These are phyloP conservation scores for Hypanus sabinus DNA, from an alignment of 2,113 vertebrate species.

Conservation along the genomic window DNA sequence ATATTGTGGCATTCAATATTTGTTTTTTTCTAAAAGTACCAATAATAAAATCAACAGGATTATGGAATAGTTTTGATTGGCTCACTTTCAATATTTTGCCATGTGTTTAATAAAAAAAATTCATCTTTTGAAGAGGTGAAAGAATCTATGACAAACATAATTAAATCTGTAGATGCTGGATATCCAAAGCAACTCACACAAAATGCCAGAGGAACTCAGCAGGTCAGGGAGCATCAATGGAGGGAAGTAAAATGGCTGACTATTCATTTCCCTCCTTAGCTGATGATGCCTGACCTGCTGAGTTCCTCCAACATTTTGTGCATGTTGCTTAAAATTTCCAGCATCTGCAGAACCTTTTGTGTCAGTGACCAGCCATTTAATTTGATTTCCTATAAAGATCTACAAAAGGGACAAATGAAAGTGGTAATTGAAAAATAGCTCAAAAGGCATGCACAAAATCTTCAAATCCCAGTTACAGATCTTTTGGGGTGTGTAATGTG, in stretches of 20 bases:
- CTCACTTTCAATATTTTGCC: neutral
- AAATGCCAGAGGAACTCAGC: no score
- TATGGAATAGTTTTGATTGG: neutral
- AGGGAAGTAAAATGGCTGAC: no score
- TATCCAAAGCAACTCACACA: no score
- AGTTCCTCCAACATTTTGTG: no score
- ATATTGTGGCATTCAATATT: neutral
- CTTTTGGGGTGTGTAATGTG: neutral
- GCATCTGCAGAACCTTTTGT: no score
- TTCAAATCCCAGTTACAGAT: no score
- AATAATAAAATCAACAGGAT: neutral
- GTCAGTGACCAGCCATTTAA: neutral
- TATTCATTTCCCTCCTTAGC: no score
- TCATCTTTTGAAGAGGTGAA: neutral
- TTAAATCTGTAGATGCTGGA: no score
- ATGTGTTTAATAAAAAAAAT: neutral
- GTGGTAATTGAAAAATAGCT: neutral
- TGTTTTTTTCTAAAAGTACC: neutral
- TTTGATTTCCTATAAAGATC: neutral
- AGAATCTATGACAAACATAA: neutral
- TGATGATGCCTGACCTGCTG: no score
- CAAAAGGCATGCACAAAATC: neutral
- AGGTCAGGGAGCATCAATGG: no score
- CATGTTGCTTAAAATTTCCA: no score
- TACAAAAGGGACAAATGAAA: neutral